Percentiles rank a stretch among this genome's conserved stretches.
Evolutionary conservation across 2,113 vertebrate genomes (phyloP).

Genomic region (Anhinga anhinga): DNA sequence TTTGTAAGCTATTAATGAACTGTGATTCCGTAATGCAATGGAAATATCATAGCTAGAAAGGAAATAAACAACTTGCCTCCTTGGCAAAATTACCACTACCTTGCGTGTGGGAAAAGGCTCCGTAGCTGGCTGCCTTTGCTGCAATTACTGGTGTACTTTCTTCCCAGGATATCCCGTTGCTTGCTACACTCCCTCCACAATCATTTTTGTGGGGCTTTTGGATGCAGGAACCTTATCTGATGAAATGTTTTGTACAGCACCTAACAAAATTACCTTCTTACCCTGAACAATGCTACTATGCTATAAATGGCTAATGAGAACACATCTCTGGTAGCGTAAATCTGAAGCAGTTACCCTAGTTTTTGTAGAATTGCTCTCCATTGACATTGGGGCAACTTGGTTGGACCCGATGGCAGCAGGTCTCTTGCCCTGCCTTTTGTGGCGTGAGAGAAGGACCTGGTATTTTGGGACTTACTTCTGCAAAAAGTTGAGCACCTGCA

Average conservation of each 20-base stretch:
- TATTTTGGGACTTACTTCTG: neutral
- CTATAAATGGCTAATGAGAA: neutral
- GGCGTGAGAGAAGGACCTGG: neutral
- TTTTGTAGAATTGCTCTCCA: neutral
- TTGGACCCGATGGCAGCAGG: neutral
- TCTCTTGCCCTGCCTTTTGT: neutral
- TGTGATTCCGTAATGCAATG: neutral
- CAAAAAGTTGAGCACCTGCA: neutral
- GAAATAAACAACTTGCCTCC: constrained; percentile 20
- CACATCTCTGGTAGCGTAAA: neutral
- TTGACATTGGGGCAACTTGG: neutral
- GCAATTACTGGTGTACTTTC: neutral
- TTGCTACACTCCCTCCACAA: neutral
- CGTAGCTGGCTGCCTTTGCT: neutral
- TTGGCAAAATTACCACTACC: neutral
- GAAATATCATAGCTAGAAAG: neutral
- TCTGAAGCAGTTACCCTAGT: neutral
- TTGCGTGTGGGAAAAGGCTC: neutral
- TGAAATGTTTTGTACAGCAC: neutral
- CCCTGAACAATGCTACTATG: neutral
- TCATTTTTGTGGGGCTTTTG: neutral
- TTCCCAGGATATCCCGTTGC: neutral
- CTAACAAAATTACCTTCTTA: neutral
- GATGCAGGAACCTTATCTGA: neutral
- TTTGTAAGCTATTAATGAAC: neutral